Conservation (phyloP, 2,888 invertebrate species). For the Melinopterus prodromus region DNA sequence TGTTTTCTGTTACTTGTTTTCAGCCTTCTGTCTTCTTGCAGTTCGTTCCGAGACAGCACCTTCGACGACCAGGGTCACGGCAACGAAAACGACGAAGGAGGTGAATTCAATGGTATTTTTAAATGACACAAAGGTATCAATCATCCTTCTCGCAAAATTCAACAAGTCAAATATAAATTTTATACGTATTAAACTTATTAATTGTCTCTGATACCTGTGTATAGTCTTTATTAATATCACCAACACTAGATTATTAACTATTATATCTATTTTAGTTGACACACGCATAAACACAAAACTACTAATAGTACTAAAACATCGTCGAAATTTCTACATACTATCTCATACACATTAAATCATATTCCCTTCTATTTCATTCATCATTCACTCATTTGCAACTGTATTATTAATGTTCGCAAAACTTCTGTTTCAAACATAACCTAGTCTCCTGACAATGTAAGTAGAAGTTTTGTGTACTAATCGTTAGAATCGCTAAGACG, state of each 20-base stretch:
- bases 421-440: constrained; percentile 33
- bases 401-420: constrained; percentile 10
- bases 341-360: background rate
- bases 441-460: constrained; percentile 36
- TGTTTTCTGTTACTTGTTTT: constrained; percentile 50
- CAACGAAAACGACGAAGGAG: constrained; percentile 66
- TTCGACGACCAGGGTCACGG: constrained; percentile 72
- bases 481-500: constrained; percentile 6
- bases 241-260: background rate
- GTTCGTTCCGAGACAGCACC: constrained; percentile 86
- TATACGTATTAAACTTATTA: background rate
- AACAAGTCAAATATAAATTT: background rate
- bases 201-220: constrained; percentile 8
- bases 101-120: constrained; percentile 62
- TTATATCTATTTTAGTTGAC: no score
- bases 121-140: constrained; percentile 57
- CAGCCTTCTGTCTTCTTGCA: constrained; percentile 83
- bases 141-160: background rate
- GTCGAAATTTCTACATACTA: constrained; percentile 22
- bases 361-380: background rate
- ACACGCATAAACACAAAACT: no score
- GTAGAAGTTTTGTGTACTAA: constrained; percentile 34
- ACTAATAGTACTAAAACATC: constrained; percentile 5
- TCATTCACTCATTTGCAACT: background rate
- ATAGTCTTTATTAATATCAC: background rate